Conservation (phyloP, 2,888 invertebrate genomes). For the Venustoraphidia nigricollis region DNA sequence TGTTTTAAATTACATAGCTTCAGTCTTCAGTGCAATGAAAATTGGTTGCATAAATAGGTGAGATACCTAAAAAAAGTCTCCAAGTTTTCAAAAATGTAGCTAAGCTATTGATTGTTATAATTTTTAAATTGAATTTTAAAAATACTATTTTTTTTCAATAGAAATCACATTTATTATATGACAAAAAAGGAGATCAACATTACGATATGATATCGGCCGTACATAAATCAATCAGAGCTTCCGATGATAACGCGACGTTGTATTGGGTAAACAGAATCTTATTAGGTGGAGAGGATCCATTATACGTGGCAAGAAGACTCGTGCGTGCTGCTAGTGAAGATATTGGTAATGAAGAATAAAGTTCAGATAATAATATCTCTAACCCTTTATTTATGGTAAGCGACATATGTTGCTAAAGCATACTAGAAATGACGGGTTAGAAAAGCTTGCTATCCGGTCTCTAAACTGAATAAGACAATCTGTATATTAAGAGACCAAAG, state of each 20-base stretch:
- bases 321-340: constrained; percentile 65
- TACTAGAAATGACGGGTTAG: not conserved
- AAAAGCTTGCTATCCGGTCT: too few species aligned
- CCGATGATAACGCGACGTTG: constrained; percentile 63
- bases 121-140: not conserved
- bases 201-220: constrained; percentile 70
- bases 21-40: too few species aligned
- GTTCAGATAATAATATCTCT: constrained; percentile 5
- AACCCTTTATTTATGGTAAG: constrained; percentile 13
- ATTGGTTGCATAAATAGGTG: too few species aligned
- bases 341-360: constrained; percentile 35
- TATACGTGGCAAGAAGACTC: constrained; percentile 59
- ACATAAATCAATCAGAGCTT: constrained; percentile 69
- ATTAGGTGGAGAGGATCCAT: constrained; percentile 63
- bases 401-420: not conserved
- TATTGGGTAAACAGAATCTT: constrained; percentile 73
- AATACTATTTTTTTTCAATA: constrained; percentile 20
- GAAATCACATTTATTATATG: constrained; percentile 64
- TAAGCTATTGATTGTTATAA: not conserved
- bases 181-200: constrained; percentile 66
- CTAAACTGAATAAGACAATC: too few species aligned
- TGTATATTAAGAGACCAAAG: too few species aligned
- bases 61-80: too few species aligned
- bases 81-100: too few species aligned
- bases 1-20: too few species aligned